Evolutionary conservation across 1,140 invertebrate genomes (phyloP).

Genomic region (Bombus cullumanus): DNA sequence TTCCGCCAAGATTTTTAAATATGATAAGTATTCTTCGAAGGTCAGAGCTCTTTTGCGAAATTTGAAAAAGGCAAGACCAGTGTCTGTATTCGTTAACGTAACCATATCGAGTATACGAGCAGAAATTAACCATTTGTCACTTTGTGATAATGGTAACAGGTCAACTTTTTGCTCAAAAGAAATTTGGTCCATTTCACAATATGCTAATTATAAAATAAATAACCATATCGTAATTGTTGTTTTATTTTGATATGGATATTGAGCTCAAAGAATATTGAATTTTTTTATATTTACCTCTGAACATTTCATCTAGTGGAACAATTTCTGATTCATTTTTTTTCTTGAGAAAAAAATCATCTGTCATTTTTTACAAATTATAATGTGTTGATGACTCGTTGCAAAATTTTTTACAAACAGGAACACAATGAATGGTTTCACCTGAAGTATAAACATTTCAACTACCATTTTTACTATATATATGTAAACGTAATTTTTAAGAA

Average conservation of each 20-base stretch:
- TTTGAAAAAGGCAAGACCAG: constrained; percentile 85
- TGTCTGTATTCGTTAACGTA: constrained; percentile 85
- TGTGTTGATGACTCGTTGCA: too few species aligned
- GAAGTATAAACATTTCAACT: not conserved
- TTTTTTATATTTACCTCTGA: constrained; percentile 58
- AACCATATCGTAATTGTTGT: not conserved
- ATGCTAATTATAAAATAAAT: constrained; percentile 53
- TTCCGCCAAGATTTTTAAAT: constrained; percentile 63
- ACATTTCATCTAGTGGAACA: constrained; percentile 68
- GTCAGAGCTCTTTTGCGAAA: constrained; percentile 82
- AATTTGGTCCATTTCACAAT: constrained; percentile 70
- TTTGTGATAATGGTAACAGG: constrained; percentile 82
- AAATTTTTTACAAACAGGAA: too few species aligned
- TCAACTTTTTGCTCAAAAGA: constrained; percentile 48
- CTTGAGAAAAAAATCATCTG: not conserved
- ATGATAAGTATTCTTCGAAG: constrained; percentile 67
- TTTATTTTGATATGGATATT: not conserved
- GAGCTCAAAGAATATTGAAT: not conserved
- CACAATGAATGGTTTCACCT: not conserved
- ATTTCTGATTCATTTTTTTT: constrained; percentile 39
- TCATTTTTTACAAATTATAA: not conserved
- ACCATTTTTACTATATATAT: not conserved
- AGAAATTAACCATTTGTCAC: constrained; percentile 87
- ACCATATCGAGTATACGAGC: constrained; percentile 86
- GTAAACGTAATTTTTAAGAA: not conserved